Evolutionary conservation across 2,113 vertebrate genomes (phyloP), one percentile per base, ranked within the genome.

Genomic region (Acanthisitta chloris): DNA sequence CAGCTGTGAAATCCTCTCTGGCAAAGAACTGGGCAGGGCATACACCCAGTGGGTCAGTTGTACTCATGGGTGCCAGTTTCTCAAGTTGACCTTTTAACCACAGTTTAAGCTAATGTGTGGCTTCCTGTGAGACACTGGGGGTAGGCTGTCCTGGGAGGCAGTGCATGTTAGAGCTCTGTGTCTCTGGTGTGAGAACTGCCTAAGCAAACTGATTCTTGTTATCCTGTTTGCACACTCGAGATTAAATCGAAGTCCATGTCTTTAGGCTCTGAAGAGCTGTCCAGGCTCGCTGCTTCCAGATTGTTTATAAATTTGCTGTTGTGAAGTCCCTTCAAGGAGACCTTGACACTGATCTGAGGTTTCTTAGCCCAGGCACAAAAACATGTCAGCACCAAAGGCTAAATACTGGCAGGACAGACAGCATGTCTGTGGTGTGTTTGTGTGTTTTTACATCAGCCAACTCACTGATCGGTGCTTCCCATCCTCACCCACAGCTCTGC

Each of bases 401-500:
- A 12, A 55, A 48, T 4, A 1, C 0, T 42, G 74, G 20, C 31
- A n/a, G 65, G 45, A 25, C 1, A 0, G 24, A 2, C 0, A 3
- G 52, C 1, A 3, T 34, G 66, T 40, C 46, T 18, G 5, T 17
- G 42, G 7, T 2, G 24, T 8, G 59, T 6, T n/a, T 77, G 7
- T 21, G 16, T 31, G 43, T 5, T 55, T 2, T 38, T 3, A 24
- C 33, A 31, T 20, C 15, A 17, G 2, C 42, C 21, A 3, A 2
- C 19, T 61, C 14, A 19, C 40, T 80, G 20, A 33, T 14, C 25
- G 16, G 8, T 17, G 61, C 45, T 89, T 59, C 12, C 15, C 24
- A n/a, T 36, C 74, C 70, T 29, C 1, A 3, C 42, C 20, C 23
- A 3, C 58, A 94, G 31, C 57, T 8, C 29, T 31, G 6, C 25